Evolutionary conservation across 1,140 invertebrate genomes (phyloP).

Genomic region (Ectropis grisescens): DNA sequence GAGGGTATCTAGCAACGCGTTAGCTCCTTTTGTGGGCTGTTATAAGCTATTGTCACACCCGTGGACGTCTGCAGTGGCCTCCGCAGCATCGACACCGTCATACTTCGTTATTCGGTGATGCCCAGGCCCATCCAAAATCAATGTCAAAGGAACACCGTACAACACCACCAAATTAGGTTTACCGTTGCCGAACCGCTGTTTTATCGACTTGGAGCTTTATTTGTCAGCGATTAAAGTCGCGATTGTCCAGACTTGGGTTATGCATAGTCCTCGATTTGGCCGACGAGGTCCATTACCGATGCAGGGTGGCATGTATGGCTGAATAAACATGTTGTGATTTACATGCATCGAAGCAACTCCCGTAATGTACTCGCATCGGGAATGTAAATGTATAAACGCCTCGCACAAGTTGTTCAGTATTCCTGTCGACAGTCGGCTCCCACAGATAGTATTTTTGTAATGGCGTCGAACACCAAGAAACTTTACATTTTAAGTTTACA

Average conservation of each 20-base stretch:
- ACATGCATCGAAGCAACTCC: constrained; percentile 61
- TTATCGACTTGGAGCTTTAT: constrained; percentile 18
- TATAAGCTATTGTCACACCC: constrained; percentile 13
- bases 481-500: too few relatives aligned
- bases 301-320: constrained; percentile 49
- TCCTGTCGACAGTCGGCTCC: constrained; percentile 27
- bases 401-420: constrained; percentile 30
- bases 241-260: too few relatives aligned
- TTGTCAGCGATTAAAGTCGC: too few relatives aligned
- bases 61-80: constrained; percentile 11
- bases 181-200: constrained; percentile 13
- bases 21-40: constrained; percentile 7
- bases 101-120: constrained; percentile 27
- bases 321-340: constrained; percentile 64
- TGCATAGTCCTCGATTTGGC: too few relatives aligned
- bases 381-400: constrained; percentile 51
- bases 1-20: too few relatives aligned
- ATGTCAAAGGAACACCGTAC: constrained; percentile 50
- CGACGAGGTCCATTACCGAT: constrained; percentile 53
- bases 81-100: constrained; percentile 9
- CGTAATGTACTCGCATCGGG: constrained; percentile 56
- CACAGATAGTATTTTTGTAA: constrained; percentile 10
- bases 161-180: constrained; percentile 31
- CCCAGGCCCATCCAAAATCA: constrained; percentile 37
- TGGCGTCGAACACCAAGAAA: too few relatives aligned